Evolutionary conservation across 2,888 invertebrate genomes (phyloP), one percentile per base, ranked within the genome.

Genomic region (Caenorhabditis sp.): DNA sequence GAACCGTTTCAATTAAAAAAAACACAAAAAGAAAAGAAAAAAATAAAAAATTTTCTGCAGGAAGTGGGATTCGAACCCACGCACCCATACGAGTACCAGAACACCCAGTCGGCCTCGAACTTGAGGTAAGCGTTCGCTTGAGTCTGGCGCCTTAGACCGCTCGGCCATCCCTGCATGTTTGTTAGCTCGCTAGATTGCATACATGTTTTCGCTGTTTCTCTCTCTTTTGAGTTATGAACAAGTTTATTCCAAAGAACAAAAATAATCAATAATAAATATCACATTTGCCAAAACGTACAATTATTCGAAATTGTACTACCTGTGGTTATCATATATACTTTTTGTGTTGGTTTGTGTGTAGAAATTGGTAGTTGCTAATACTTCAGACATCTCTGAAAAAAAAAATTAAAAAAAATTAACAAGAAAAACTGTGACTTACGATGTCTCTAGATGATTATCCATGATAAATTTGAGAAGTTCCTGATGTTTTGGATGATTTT

Each of bases 91-190:
- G 80, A 77, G 75, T 73, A 80, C 80, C 80, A 80, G 80, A 79
- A 79, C 69, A 71, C 76, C 71, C 76, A 76, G 72, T 49, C 21
- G 27, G 59, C 67, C 72, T 72, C 72, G 64, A 59, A 72, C 67
- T 70, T 52, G 72, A 72, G 72, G 67, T 61, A 72, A 72, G 72
- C 67, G 7, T 3, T 17, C 76, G 79, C 88, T 88, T 88, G 88
- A 88, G 88, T 88, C 88, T 88, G 88, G 88, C 88, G 88, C 88
- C 88, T 88, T 88, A 88, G 88, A 88, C 88, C 88, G 80, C 87
- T 87, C 87, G 87, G 87, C 87, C 87, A 85, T 81, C 84, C 82
- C 43, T 43, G 43, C 43, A 43, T 14, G 14, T 43, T 7, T 43
- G 3, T 43, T 43, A n/a, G n/a, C n/a, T n/a, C n/a, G n/a, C n/a